Percentiles rank a stretch among this genome's conserved stretches.
Evolutionary conservation across 92 coral and sea anemone genomes (phyloP).

Genomic region (Paragorgia papillata): DNA sequence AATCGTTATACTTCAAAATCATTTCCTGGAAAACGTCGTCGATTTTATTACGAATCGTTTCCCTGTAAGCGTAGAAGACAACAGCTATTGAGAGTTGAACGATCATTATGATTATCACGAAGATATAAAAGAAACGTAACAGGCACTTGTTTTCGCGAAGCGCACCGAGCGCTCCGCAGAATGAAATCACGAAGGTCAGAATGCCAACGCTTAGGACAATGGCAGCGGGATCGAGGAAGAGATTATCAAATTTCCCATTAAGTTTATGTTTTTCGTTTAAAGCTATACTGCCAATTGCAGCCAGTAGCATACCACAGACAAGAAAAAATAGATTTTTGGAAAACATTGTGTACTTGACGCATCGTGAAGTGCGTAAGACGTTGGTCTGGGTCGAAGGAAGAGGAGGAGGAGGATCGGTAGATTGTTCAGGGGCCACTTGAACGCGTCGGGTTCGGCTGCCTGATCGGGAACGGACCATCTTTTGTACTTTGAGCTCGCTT

Average conservation of each 20-base stretch:
- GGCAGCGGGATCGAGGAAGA: slow-evolving; percentile 91
- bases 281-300: slow-evolving; percentile 80
- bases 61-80: slow-evolving; percentile 77
- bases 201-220: slow-evolving; percentile 71
- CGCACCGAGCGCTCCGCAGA: slow-evolving; percentile 92
- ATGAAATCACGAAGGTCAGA: slow-evolving; percentile 74
- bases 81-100: slow-evolving; percentile 75
- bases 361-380: slow-evolving; percentile 26
- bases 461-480: no score
- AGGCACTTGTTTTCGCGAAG: slow-evolving; percentile 87
- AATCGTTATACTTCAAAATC: slow-evolving; percentile 81
- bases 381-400: no score
- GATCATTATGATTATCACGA: slow-evolving; percentile 76
- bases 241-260: slow-evolving; percentile 75
- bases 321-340: slow-evolving; percentile 88
- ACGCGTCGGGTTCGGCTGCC: no score
- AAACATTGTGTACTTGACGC: slow-evolving; percentile 83
- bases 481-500: no score
- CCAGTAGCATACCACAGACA: slow-evolving; percentile 71
- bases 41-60: slow-evolving; percentile 68
- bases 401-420: background rate
- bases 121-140: slow-evolving; percentile 68
- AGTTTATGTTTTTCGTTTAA: slow-evolving; percentile 81
- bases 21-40: slow-evolving; percentile 70
- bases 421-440: background rate